A percentile compares a stretch with the other conserved stretches of the same genome.
phyloP scores from a whole-genome alignment of 1,140 invertebrate species.

The Dysdera silvatica region DNA sequence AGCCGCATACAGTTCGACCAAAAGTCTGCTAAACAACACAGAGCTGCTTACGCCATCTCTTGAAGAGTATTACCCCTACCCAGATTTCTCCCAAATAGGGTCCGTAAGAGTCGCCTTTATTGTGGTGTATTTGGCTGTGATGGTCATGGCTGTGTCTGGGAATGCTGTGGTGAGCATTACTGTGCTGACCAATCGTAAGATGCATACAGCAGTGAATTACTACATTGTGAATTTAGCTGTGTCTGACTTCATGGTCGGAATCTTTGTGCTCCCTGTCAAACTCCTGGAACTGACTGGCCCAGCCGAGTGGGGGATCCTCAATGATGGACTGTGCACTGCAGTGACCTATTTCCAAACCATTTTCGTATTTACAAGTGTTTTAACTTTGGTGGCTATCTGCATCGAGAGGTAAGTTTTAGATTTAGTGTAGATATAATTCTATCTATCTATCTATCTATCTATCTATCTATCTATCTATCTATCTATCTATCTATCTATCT shows the following conservation, averaged over 20 bases:
- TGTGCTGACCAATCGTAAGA: conserved; percentile 42
- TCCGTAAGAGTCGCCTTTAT: conserved; percentile 38
- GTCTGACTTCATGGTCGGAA: conserved; percentile 47
- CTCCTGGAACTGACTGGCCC: conserved; percentile 47
- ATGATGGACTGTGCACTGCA: conserved; percentile 43
- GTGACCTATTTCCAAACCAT: conserved; percentile 44
- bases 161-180: conserved; percentile 40
- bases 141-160: conserved; percentile 42
- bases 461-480: too few species aligned
- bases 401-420: conserved; percentile 47
- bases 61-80: too few species aligned
- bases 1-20: too few species aligned
- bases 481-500: too few species aligned
- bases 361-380: conserved; percentile 41
- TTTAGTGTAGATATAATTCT: too few species aligned
- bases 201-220: conserved; percentile 51
- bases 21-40: too few species aligned
- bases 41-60: too few species aligned
- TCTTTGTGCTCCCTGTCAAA: conserved; percentile 48
- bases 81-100: conserved; percentile 38
- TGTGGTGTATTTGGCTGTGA: conserved; percentile 41
- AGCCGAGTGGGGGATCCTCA: conserved; percentile 43
- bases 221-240: conserved; percentile 49
- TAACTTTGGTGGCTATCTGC: conserved; percentile 48
- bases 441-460: too few species aligned